Conservation (phyloP, 92 coral and sea anemone species). For the Montipora capitata region DNA sequence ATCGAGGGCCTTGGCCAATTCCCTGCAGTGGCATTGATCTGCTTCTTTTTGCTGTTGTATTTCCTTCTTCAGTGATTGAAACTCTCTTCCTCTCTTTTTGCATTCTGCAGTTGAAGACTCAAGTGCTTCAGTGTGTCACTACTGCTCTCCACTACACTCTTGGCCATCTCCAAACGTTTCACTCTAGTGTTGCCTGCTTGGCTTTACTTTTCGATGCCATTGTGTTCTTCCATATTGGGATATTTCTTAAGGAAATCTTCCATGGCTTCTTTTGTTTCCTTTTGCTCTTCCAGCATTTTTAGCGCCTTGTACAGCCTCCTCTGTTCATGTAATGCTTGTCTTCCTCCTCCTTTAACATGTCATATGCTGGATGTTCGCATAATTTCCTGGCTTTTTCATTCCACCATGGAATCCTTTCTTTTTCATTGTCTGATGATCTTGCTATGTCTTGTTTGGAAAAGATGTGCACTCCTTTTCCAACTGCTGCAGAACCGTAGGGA, state of each 20-base stretch:
- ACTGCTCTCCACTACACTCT: conserved; percentile 27
- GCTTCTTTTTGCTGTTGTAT: conserved; percentile 10
- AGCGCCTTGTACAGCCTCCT: conserved; percentile 47
- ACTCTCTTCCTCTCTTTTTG: neutral
- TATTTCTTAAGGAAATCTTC: conserved; percentile 18
- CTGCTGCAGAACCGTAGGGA: conserved; percentile 16
- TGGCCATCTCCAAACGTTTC: conserved; percentile 35
- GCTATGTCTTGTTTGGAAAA: conserved; percentile 26
- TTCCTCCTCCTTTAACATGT: conserved; percentile 14
- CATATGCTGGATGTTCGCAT: conserved; percentile 24
- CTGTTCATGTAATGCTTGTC: conserved; percentile 45
- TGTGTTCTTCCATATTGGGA: conserved; percentile 14
- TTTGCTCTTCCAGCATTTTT: conserved; percentile 22
- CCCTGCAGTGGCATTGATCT: conserved; percentile 20
- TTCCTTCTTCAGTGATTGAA: conserved; percentile 8
- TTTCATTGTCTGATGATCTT: conserved; percentile 14
- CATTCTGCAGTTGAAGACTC: conserved; percentile 9
- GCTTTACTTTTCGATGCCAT: conserved; percentile 29
- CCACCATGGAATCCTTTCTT: too few species aligned
- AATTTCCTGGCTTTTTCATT: too few species aligned
- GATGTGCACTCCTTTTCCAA: conserved; percentile 50
- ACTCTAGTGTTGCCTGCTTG: conserved; percentile 27
- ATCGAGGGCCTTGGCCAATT: conserved; percentile 15
- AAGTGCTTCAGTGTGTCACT: conserved; percentile 9
- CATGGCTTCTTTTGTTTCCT: conserved; percentile 20